Conservation (phyloP, 2,113 vertebrate species). For the Leptodactylus fuscus region DNA sequence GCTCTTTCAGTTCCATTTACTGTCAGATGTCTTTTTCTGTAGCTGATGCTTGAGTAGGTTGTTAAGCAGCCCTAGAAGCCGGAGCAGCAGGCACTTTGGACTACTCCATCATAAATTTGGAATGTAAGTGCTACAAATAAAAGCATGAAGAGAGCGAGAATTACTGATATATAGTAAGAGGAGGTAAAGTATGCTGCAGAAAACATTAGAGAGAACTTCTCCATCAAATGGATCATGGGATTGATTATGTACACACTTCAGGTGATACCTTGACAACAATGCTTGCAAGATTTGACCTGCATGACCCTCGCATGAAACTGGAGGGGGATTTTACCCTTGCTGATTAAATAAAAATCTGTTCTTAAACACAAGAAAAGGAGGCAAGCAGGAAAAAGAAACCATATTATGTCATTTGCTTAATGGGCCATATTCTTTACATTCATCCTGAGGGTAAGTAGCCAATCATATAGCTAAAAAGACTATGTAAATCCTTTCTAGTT, state of each 20-base stretch:
- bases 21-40: constrained; percentile 44
- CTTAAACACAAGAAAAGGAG: background rate
- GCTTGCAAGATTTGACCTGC: constrained; percentile 25
- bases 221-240: constrained; percentile 27
- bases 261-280: constrained; percentile 49
- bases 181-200: background rate
- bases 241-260: constrained; percentile 55
- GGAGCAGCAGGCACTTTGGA: constrained; percentile 56
- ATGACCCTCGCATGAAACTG: constrained; percentile 6
- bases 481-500: background rate
- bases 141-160: constrained; percentile 51
- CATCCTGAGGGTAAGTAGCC: background rate
- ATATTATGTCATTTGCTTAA: background rate
- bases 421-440: background rate
- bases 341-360: background rate
- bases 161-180: constrained; percentile 43
- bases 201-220: constrained; percentile 45
- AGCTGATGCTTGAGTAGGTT: constrained; percentile 53
- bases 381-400: background rate
- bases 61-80: constrained; percentile 57
- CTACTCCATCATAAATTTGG: constrained; percentile 59
- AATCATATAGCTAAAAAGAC: background rate
- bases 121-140: constrained; percentile 59
- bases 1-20: constrained; percentile 65
- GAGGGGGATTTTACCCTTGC: background rate